A percentile compares a stretch with the other conserved stretches of the same genome.
Conservation (phyloP, 2,888 invertebrate genomes). For the Oxycera nigricornis region DNA sequence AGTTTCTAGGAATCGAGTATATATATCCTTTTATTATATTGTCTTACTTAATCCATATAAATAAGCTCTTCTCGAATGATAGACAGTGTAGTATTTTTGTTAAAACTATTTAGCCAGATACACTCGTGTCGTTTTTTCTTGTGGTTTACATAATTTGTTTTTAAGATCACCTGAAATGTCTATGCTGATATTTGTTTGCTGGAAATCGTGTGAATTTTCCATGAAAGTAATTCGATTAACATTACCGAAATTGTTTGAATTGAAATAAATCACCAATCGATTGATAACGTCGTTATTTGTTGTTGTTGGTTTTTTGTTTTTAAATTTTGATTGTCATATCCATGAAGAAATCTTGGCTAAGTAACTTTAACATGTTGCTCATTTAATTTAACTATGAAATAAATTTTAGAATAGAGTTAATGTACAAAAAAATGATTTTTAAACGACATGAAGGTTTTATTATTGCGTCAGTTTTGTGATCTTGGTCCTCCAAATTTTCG, state of each 20-base stretch:
- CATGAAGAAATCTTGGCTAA: not conserved
- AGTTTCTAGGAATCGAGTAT: slow-evolving; percentile 16
- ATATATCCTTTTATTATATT: slow-evolving; percentile 26
- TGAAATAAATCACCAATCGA: not conserved
- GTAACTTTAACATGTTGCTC: not conserved
- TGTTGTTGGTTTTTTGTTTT: not conserved
- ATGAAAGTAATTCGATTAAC: not conserved
- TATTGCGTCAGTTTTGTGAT: no score
- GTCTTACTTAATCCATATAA: slow-evolving; percentile 24
- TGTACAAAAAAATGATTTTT: no score
- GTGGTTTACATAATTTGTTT: not conserved
- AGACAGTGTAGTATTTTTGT: not conserved
- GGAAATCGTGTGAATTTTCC: not conserved
- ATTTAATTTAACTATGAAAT: not conserved
- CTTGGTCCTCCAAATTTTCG: no score
- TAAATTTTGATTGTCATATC: slow-evolving; percentile 1
- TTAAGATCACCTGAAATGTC: not conserved
- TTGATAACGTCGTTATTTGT: not conserved
- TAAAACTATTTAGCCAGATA: slow-evolving; percentile 23
- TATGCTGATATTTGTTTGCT: not conserved
- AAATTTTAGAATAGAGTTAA: no score
- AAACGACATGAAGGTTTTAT: no score
- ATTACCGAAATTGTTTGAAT: not conserved
- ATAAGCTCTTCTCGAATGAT: slow-evolving; percentile 36
- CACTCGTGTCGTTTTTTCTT: not conserved